A percentile compares a stretch with the other conserved stretches of the same genome.
Evolutionary conservation across 2,888 invertebrate genomes (phyloP).

Genomic region (Clitarchus hookeri): DNA sequence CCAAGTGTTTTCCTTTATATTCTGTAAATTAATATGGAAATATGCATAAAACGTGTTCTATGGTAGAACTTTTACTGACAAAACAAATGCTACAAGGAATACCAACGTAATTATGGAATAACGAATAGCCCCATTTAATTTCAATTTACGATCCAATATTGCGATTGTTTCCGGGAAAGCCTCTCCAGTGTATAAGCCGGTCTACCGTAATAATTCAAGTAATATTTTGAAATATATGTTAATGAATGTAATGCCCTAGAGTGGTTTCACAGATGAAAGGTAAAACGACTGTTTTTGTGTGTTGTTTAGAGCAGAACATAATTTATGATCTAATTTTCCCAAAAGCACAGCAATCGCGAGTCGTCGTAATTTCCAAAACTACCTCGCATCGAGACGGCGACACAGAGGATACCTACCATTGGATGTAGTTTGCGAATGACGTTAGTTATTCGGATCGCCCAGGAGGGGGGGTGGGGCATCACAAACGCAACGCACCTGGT

Average conservation of each 20-base stretch:
- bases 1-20: too few species aligned
- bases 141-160: not conserved
- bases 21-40: too few species aligned
- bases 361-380: not conserved
- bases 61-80: not conserved
- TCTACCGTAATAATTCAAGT: not conserved
- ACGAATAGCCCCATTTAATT: not conserved
- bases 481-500: not conserved
- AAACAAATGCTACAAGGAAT: not conserved
- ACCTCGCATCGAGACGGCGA: not conserved
- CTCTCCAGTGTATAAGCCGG: not conserved
- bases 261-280: not conserved
- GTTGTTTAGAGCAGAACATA: not conserved
- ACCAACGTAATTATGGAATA: not conserved
- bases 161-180: not conserved
- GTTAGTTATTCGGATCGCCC: too few species aligned
- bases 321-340: not conserved
- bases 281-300: constrained; percentile 17
- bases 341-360: not conserved
- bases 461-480: too few species aligned
- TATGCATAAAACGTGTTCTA: not conserved
- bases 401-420: not conserved
- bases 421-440: not conserved
- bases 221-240: constrained; percentile 22
- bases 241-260: not conserved